A percentile compares a stretch with the other conserved stretches of the same genome.
Evolutionary conservation across 1,140 invertebrate species (phyloP).

Genomic region (Pseudomyrmex flavicornis): DNA sequence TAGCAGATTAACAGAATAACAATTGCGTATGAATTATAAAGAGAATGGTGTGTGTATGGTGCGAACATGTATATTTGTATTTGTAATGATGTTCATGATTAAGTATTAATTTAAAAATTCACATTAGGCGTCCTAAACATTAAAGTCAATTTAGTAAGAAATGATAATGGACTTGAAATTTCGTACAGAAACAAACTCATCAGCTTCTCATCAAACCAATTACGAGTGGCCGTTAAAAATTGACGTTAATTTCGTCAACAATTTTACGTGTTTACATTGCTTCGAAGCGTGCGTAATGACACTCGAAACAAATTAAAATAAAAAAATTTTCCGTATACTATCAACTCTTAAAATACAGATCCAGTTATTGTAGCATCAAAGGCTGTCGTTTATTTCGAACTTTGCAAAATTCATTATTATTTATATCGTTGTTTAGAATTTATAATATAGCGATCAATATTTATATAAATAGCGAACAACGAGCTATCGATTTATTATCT

Average conservation of each 20-base stretch:
- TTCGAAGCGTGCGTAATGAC: background rate
- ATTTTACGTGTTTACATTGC: conserved; percentile 6
- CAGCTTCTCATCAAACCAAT: conserved; percentile 53
- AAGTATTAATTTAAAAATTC: conserved; percentile 46
- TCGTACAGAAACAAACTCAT: conserved; percentile 45
- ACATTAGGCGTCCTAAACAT: conserved; percentile 45
- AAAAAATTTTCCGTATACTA: no score
- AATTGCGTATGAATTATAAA: conserved; percentile 39
- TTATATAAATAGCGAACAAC: background rate
- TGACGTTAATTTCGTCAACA: conserved; percentile 42
- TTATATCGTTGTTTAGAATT: no score
- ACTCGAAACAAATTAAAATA: conserved; percentile 4
- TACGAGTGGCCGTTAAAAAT: conserved; percentile 29
- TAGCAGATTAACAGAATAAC: conserved; percentile 39
- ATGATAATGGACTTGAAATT: conserved; percentile 45
- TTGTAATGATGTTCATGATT: conserved; percentile 1
- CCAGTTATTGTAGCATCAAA: no score
- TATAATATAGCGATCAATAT: background rate
- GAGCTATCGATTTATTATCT: background rate
- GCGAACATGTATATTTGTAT: background rate
- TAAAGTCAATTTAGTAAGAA: conserved; percentile 47
- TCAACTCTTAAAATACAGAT: background rate
- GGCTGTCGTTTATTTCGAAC: no score
- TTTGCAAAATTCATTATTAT: no score
- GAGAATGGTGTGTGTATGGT: background rate